phyloP scores from a whole-genome alignment of 2,888 invertebrate genomes.

The Temnothorax ravouxi region DNA sequence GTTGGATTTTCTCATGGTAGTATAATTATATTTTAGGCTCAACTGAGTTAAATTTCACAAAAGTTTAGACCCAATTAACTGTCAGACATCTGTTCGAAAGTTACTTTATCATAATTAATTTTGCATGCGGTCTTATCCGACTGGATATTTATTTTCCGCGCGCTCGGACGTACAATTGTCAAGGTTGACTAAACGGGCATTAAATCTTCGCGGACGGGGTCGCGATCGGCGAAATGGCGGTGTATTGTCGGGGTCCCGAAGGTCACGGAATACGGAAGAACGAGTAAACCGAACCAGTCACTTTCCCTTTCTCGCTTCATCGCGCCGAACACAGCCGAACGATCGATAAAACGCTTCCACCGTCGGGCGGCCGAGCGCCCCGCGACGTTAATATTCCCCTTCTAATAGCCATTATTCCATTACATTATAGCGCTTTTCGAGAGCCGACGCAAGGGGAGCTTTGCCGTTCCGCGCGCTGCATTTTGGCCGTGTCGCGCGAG shows the following conservation, averaged over 20 bases:
- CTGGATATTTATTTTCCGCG: conserved; percentile 20
- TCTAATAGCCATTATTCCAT: conserved; percentile 69
- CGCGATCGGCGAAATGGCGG: conserved; percentile 37
- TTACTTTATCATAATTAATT: neutral
- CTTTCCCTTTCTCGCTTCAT: conserved; percentile 82
- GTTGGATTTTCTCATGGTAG: neutral
- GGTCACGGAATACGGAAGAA: conserved; percentile 69
- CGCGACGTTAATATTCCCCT: conserved; percentile 64
- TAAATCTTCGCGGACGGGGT: conserved; percentile 23
- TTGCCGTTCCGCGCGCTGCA: conserved; percentile 12
- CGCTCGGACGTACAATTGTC: conserved; percentile 23
- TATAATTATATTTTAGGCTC: neutral
- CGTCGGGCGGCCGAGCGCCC: conserved; percentile 50
- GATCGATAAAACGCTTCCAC: conserved; percentile 74
- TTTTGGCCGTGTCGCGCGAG: conserved; percentile 26
- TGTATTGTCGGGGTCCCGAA: conserved; percentile 55
- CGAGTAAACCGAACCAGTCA: conserved; percentile 74
- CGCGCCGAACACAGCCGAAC: conserved; percentile 74
- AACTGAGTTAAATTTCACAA: neutral
- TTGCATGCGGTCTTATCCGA: conserved; percentile 24
- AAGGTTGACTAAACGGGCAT: conserved; percentile 4
- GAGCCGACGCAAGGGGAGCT: conserved; percentile 17
- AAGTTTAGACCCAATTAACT: neutral
- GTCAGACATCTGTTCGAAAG: neutral
- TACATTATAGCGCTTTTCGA: conserved; percentile 50